phyloP scores from a whole-genome alignment of 1,140 invertebrate genomes.

The Laupala kohalensis region DNA sequence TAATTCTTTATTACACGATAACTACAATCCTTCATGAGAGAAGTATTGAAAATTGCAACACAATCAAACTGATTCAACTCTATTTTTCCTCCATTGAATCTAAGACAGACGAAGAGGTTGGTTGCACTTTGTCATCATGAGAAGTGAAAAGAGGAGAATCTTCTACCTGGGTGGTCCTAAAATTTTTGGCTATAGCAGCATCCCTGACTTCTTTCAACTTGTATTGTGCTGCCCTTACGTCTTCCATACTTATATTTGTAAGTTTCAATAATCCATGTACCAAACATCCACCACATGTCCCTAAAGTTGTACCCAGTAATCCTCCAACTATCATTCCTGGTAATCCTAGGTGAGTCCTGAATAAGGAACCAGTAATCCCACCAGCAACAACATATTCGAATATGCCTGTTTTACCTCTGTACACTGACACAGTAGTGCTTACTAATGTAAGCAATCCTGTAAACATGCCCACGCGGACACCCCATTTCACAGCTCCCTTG shows the following conservation, averaged over 20 bases:
- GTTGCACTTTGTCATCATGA: too few species aligned
- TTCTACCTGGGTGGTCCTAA: too few species aligned
- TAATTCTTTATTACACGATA: too few species aligned
- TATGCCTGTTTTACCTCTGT: constrained; percentile 46
- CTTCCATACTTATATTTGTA: neutral
- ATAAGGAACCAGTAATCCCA: constrained; percentile 41
- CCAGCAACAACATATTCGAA: constrained; percentile 50
- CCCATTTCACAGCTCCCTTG: constrained; percentile 51
- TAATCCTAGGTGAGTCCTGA: constrained; percentile 45
- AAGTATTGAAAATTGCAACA: too few species aligned
- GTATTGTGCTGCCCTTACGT: neutral
- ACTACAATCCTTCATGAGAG: too few species aligned
- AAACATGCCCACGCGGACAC: constrained; percentile 47
- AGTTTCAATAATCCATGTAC: neutral
- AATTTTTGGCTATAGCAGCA: too few species aligned
- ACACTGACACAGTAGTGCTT: constrained; percentile 44
- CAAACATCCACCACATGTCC: neutral
- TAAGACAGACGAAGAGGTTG: too few species aligned
- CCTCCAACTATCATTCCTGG: constrained; percentile 49
- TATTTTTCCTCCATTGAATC: too few species aligned
- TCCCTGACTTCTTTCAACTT: too few species aligned
- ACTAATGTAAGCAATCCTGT: constrained; percentile 46
- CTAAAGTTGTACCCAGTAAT: constrained; percentile 26
- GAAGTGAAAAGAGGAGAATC: too few species aligned
- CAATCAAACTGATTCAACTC: too few species aligned